phyloP scores from a whole-genome alignment of 2,797 vertebrate genomes.

The Erpetoichthys calabaricus region DNA sequence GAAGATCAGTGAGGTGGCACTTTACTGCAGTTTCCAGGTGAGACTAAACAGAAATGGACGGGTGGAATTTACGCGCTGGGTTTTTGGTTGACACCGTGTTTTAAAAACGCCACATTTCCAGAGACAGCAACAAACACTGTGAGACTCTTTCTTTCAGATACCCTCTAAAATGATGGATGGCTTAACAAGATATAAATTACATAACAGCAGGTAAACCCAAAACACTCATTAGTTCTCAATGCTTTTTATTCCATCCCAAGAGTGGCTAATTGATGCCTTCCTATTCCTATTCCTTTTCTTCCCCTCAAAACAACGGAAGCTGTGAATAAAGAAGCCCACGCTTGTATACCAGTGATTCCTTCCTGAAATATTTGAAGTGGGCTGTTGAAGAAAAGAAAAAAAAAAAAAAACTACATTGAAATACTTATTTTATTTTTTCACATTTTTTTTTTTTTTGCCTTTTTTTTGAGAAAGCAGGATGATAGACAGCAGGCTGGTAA shows the following conservation, averaged over 20 bases:
- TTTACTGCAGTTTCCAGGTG: no score
- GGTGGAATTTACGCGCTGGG: no score
- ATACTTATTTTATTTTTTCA: slow-evolving; percentile 5
- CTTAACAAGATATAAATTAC: slow-evolving; percentile 43
- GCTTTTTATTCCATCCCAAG: slow-evolving; percentile 42
- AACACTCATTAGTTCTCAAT: slow-evolving; percentile 41
- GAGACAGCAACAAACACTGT: slow-evolving; percentile 12
- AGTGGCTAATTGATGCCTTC: slow-evolving; percentile 46
- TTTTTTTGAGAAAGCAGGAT: slow-evolving; percentile 18
- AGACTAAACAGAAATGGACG: no score
- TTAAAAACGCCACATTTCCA: slow-evolving; percentile 11
- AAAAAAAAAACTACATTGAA: slow-evolving; percentile 7
- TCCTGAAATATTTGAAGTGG: slow-evolving; percentile 14
- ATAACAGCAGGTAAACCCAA: slow-evolving; percentile 45
- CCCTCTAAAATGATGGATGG: slow-evolving; percentile 38
- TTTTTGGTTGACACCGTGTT: not conserved
- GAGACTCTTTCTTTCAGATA: slow-evolving; percentile 18
- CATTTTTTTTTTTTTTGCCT: slow-evolving; percentile 15
- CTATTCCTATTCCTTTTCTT: slow-evolving; percentile 29
- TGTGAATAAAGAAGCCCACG: slow-evolving; percentile 31
- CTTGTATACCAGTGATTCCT: slow-evolving; percentile 12
- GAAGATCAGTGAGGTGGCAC: no score
- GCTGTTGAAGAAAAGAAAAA: slow-evolving; percentile 34
- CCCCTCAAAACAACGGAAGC: slow-evolving; percentile 17
- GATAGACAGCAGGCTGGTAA: slow-evolving; percentile 16